Evolutionary conservation across 2,797 vertebrate genomes (phyloP), one percentile per base, ranked within the genome.

Genomic region (Hephaestus fuliginosus): DNA sequence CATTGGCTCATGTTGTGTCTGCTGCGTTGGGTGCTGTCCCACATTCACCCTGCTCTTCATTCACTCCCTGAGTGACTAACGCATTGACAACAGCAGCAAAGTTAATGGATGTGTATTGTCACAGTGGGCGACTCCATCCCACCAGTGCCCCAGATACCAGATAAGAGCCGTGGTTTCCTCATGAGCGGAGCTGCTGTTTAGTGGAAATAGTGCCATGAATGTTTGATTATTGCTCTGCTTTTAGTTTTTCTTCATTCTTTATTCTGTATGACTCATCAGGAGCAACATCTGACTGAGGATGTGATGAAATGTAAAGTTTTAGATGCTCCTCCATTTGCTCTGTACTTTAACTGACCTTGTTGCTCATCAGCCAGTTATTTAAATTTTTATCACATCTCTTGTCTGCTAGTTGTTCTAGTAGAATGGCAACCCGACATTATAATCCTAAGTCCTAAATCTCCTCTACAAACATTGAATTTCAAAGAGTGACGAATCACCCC

Each of bases 1-100:
- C 64, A 92, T 87, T 75, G 22, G 33, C 64, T 25, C 7, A 52
- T 85, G 86, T 86, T 91, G 62, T 88, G 86, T 91, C 88, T 89
- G 18, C 55, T 2, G 58, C 81, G 67, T 71, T 43, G 9, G 28
- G 44, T 2, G 61, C 64, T 86, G 76, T 22, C 81, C 91, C 76
- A 93, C 78, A 90, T 92, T 88, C 65, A 18, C 30, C 15, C 57
- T 13, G 28, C 66, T 66, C 65, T 67, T 85, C 74, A 66, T 76
- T 79, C 74, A 66, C 74, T 79, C 74, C 56, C 62, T 3, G 28
- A 79, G 60, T 71, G 74, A 81, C 76, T 48, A 74, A 86, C 63
- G 46, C 55, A 66, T 53, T 11, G n/a, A 71, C 52, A 64, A 67
- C 67, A 69, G 55, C 61, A 69, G 68, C 2, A 65, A 70, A 72